phyloP scores from a whole-genome alignment of 2,888 invertebrate genomes.

The Strigamia transsilvanica region DNA sequence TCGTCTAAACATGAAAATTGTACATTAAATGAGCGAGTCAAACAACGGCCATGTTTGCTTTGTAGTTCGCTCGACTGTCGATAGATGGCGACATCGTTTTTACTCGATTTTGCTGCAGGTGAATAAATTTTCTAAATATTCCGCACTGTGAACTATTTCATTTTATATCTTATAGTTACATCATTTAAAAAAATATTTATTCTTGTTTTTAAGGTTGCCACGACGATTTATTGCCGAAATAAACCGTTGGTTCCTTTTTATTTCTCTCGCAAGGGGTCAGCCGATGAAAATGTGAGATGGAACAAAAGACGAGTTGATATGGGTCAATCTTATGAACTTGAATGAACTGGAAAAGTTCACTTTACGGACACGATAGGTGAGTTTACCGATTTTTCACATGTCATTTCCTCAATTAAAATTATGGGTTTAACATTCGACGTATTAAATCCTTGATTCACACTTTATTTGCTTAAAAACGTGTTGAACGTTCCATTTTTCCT shows the following conservation, averaged over 20 bases:
- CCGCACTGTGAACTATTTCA: no score
- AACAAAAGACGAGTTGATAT: conserved; percentile 9
- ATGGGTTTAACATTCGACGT: background rate
- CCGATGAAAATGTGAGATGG: background rate
- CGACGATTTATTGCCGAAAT: background rate
- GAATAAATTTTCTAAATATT: no score
- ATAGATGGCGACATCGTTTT: conserved; percentile 1
- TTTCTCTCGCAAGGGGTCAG: background rate
- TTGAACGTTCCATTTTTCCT: no score
- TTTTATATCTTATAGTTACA: no score
- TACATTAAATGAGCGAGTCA: background rate
- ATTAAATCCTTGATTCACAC: background rate
- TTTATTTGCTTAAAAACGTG: no score
- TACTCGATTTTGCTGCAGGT: background rate
- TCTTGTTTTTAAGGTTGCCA: background rate
- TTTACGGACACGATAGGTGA: conserved; percentile 14
- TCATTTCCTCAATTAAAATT: conserved; percentile 21
- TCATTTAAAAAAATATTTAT: background rate
- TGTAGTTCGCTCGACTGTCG: background rate
- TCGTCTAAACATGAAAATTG: background rate
- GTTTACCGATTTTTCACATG: background rate
- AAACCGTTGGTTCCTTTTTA: background rate
- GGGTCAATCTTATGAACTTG: conserved; percentile 12
- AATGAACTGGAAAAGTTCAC: conserved; percentile 29
- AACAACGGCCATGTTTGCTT: background rate